phyloP scores from a whole-genome alignment of 2,888 invertebrate species.

The Cephus pygmeus region DNA sequence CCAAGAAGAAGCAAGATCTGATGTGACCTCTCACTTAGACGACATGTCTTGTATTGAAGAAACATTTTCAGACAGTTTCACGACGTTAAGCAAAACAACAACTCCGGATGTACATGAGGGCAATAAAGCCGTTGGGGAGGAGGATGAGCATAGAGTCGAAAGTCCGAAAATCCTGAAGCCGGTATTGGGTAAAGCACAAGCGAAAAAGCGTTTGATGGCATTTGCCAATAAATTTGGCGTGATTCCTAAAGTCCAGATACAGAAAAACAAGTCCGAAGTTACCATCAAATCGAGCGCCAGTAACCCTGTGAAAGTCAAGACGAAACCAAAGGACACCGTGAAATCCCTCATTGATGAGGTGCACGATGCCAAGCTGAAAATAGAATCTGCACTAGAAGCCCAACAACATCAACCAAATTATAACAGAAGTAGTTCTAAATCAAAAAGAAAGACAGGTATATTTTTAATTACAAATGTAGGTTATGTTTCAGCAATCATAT shows the following conservation, averaged over 20 bases:
- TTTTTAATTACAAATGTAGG: background rate
- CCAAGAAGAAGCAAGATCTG: background rate
- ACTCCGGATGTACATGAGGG: slow-evolving; percentile 55
- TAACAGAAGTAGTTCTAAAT: slow-evolving; percentile 6
- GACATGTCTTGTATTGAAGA: slow-evolving; percentile 29
- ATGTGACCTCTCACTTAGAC: background rate
- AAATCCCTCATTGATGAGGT: slow-evolving; percentile 31
- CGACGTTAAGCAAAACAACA: slow-evolving; percentile 44
- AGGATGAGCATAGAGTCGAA: slow-evolving; percentile 45
- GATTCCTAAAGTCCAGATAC: slow-evolving; percentile 46
- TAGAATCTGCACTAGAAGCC: slow-evolving; percentile 33
- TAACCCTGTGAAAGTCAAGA: slow-evolving; percentile 19
- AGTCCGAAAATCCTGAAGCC: slow-evolving; percentile 57
- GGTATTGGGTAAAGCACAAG: slow-evolving; percentile 61
- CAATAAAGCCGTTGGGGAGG: slow-evolving; percentile 38
- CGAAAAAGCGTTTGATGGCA: slow-evolving; percentile 63
- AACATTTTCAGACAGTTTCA: slow-evolving; percentile 32
- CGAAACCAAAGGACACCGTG: slow-evolving; percentile 25
- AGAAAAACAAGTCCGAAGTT: slow-evolving; percentile 34
- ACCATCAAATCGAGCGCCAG: slow-evolving; percentile 12
- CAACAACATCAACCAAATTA: slow-evolving; percentile 25
- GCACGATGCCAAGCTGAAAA: slow-evolving; percentile 34
- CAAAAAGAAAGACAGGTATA: slow-evolving; percentile 37
- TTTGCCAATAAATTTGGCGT: slow-evolving; percentile 60
- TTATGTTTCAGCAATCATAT: background rate